Evolutionary conservation across 2,113 vertebrate genomes (phyloP).

Genomic region (Atherinomorus stipes): DNA sequence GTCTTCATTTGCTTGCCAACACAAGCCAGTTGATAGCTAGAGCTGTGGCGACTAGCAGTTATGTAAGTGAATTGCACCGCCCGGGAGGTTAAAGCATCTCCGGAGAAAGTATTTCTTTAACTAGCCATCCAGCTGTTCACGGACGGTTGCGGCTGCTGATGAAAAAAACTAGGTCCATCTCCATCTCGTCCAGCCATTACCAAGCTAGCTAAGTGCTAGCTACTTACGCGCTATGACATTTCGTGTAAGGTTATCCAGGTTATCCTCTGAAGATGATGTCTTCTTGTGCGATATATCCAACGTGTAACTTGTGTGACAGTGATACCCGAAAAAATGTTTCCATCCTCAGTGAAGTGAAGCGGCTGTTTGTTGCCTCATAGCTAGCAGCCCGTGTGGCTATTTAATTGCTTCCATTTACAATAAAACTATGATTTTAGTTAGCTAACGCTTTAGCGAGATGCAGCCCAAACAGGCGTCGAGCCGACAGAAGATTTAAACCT

Average conservation of each 20-base stretch:
- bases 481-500: slow-evolving; percentile 21
- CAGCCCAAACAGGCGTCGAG: slow-evolving; percentile 44
- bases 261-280: slow-evolving; percentile 72
- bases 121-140: slow-evolving; percentile 68
- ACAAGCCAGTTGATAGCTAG: slow-evolving; percentile 52
- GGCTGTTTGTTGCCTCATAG: slow-evolving; percentile 49
- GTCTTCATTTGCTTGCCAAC: slow-evolving; percentile 60
- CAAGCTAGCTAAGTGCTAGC: slow-evolving; percentile 77
- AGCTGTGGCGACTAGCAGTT: slow-evolving; percentile 57
- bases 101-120: slow-evolving; percentile 59
- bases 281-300: slow-evolving; percentile 47
- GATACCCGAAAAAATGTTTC: slow-evolving; percentile 44
- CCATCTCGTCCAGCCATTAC: slow-evolving; percentile 69
- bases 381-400: slow-evolving; percentile 48
- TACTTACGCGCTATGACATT: slow-evolving; percentile 78
- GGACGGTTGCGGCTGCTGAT: slow-evolving; percentile 47
- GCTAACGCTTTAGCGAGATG: slow-evolving; percentile 62
- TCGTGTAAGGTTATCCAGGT: slow-evolving; percentile 81
- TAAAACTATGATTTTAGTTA: slow-evolving; percentile 50
- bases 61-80: slow-evolving; percentile 74
- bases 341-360: slow-evolving; percentile 68
- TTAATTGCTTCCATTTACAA: slow-evolving; percentile 57
- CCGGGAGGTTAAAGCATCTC: slow-evolving; percentile 74
- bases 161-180: slow-evolving; percentile 63
- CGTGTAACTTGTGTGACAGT: slow-evolving; percentile 40